Base-by-base conservation (phyloP, 2,888 invertebrate genomes). In the Zygogramma bicolorata region DNA sequence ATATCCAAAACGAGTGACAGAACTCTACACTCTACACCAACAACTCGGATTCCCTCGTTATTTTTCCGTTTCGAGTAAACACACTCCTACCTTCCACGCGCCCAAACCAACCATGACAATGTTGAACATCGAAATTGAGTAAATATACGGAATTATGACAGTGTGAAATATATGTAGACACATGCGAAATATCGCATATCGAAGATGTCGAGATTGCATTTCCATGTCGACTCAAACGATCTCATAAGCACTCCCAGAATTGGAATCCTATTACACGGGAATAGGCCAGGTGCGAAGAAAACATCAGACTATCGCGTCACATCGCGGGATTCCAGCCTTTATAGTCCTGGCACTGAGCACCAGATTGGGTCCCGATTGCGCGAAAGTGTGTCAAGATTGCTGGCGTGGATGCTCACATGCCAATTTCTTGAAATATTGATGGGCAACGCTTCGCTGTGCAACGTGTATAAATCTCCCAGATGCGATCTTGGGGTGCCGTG, bases 141-240 rank as follows among this genome's bases (percentile, higher is more conserved):
- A 53, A 53, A 53, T 53, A 25, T 74, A 70, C 65, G 57, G 62
- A 74, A 72, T 74, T 74, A 77, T 75, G 77, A 78, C 75, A 67
- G 70, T 70, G 57, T 76, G 40, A 71, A 75, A 63, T 69, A 67
- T 71, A 75, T 71, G 71, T 74, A 73, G 71, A 76, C 76, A 72
- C 75, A 63, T 75, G 65, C 75, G 67, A 68, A 62, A 79, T 80
- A 79, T 80, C 78, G 72, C 73, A 73, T 79, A 76, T 79, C 78
- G 74, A 75, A 77, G 77, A 77, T 73, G 77, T 73, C 76, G 76
- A 81, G 80, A 82, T 81, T 82, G 82, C 81, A 78, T 80, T 82
- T 81, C 79, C 81, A 77, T 82, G 81, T 81, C 77, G 77, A 78
- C 74, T 79, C 79, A 80, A 80, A 79, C 80, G 80, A 80, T 80